These are phyloP conservation scores for Drosophila lini DNA, from an alignment of 1,140 invertebrate species.

Conservation along the genomic window DNA sequence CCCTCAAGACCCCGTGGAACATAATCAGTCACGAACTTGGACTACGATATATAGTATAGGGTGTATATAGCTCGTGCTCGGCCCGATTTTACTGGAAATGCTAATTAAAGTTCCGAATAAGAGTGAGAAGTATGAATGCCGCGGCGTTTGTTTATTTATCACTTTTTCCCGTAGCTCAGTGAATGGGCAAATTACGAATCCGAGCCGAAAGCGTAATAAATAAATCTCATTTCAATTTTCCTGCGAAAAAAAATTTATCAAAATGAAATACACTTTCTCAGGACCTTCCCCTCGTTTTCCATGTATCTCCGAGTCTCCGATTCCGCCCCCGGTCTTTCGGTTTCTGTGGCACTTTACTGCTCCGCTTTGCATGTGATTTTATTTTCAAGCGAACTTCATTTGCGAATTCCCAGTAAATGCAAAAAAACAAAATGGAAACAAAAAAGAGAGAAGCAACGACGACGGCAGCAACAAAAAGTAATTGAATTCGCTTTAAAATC, in stretches of 20 bases:
- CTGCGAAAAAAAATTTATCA: conserved; percentile 74
- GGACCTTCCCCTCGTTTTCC: conserved; percentile 10
- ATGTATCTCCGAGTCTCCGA: conserved; percentile 14
- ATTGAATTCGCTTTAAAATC: conserved; percentile 83
- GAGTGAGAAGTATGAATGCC: conserved; percentile 47
- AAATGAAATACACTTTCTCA: conserved; percentile 81
- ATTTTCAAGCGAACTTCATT: conserved; percentile 82
- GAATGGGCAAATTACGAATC: conserved; percentile 56
- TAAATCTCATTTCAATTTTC: conserved; percentile 82
- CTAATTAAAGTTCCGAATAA: conserved; percentile 74
- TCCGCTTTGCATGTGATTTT: conserved; percentile 81
- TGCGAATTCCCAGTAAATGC: conserved; percentile 79
- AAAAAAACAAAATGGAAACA: conserved; percentile 47
- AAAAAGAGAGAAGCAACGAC: conserved; percentile 9
- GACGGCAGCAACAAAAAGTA: conserved; percentile 72
- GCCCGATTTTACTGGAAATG: conserved; percentile 67
- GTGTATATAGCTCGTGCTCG: conserved; percentile 20
- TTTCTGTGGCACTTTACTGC: conserved; percentile 67
- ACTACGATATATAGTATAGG: conserved; percentile 6
- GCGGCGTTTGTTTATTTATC: conserved; percentile 59
- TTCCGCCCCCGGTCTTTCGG: conserved; percentile 4
- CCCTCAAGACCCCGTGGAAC: conserved; percentile 48
- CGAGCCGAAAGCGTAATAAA: conserved; percentile 74
- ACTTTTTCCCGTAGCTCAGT: conserved; percentile 51
- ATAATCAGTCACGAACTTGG: conserved; percentile 73